Conservation (phyloP, 2,888 invertebrate genomes). For the Tetragonisca angustula region DNA sequence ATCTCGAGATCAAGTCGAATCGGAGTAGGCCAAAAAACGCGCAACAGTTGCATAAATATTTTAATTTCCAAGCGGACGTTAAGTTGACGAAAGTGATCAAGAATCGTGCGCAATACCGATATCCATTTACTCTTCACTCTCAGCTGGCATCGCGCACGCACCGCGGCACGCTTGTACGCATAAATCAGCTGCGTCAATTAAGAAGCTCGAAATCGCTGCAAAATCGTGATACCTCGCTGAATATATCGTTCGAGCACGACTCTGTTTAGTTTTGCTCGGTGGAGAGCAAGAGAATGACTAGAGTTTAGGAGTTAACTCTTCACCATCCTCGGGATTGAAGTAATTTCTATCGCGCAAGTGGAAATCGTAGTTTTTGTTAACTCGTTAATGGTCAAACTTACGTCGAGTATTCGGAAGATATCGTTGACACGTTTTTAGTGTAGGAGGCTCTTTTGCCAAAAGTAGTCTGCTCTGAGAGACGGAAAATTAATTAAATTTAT, state of each 20-base stretch:
- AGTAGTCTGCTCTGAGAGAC: too few species aligned
- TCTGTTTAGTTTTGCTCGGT: background rate
- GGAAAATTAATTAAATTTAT: too few species aligned
- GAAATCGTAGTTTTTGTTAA: background rate
- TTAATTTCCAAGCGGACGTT: too few species aligned
- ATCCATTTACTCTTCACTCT: conserved; percentile 18
- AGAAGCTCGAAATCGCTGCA: conserved; percentile 20
- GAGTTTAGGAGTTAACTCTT: background rate
- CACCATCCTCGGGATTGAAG: background rate
- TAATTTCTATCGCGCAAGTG: background rate
- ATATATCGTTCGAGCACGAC: background rate
- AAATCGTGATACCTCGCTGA: background rate
- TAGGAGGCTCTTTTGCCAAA: too few species aligned
- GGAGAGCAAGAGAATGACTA: background rate
- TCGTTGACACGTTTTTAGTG: too few species aligned
- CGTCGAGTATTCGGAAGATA: too few species aligned
- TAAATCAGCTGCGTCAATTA: conserved; percentile 53
- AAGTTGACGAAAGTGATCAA: too few species aligned
- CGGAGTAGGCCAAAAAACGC: conserved; percentile 19
- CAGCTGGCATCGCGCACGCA: conserved; percentile 29
- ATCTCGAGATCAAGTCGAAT: conserved; percentile 46
- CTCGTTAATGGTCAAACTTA: too few species aligned
- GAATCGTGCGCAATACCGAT: conserved; percentile 13
- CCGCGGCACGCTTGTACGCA: conserved; percentile 19
- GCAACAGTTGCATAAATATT: background rate